Conservation (phyloP, 2,888 invertebrate species). For the Punctoribates punctum region DNA sequence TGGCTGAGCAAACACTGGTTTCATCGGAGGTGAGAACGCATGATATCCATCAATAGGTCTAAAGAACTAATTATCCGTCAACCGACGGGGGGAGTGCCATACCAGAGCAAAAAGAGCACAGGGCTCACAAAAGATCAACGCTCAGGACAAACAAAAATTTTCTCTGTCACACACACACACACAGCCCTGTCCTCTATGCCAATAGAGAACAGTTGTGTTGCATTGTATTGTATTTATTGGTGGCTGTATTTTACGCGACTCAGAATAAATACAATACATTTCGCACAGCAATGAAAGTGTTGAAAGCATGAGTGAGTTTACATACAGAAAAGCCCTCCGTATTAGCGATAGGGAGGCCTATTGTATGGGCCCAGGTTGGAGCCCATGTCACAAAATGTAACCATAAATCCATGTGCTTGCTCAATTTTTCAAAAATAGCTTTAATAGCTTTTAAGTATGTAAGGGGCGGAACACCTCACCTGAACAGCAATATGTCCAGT, state of each 20-base stretch:
- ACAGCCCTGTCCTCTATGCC: too few relatives aligned
- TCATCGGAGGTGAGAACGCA: constrained; percentile 26
- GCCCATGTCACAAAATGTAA: constrained; percentile 35
- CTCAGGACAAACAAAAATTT: constrained; percentile 24
- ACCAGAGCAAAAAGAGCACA: neutral
- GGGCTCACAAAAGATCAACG: neutral
- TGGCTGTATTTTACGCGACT: constrained; percentile 34
- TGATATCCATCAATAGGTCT: constrained; percentile 32
- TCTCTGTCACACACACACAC: neutral
- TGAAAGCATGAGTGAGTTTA: constrained; percentile 24
- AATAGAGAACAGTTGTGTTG: neutral
- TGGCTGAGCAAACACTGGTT: neutral
- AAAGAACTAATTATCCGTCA: constrained; percentile 35
- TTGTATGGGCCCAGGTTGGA: constrained; percentile 11
- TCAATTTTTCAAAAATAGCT: too few relatives aligned
- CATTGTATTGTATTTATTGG: constrained; percentile 17
- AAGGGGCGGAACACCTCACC: too few relatives aligned
- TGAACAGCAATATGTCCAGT: too few relatives aligned
- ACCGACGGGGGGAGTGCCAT: constrained; percentile 10
- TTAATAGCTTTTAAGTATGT: too few relatives aligned
- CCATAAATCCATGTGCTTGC: too few relatives aligned
- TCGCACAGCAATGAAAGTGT: neutral
- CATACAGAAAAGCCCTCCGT: neutral
- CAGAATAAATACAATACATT: constrained; percentile 7
- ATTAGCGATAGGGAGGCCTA: neutral